Conservation (phyloP, 2,888 invertebrate species). For the Agrotis segetum region DNA sequence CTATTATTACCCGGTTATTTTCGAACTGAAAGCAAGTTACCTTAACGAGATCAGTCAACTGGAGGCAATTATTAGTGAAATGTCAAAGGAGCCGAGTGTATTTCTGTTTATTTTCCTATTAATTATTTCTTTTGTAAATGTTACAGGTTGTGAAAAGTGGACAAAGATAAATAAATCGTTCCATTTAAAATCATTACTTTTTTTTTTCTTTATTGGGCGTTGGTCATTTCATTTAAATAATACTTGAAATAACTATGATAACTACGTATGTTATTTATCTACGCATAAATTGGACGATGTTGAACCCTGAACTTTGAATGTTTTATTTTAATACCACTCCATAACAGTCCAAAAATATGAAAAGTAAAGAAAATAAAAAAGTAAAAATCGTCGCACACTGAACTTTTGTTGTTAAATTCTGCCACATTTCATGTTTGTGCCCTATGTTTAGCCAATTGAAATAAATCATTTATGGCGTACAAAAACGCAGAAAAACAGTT, state of each 20-base stretch:
- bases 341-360: not conserved
- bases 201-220: not conserved
- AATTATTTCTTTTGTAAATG: not conserved
- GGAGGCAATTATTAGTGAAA: slow-evolving; percentile 2
- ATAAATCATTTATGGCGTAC: too few species aligned
- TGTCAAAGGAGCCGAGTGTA: not conserved
- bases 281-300: not conserved
- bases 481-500: too few species aligned
- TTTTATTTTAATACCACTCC: not conserved
- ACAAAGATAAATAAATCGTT: not conserved
- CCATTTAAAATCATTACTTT: not conserved
- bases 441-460: too few species aligned
- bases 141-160: not conserved
- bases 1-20: slow-evolving; percentile 16
- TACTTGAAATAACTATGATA: not conserved
- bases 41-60: slow-evolving; percentile 1
- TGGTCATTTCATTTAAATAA: not conserved
- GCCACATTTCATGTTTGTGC: not conserved
- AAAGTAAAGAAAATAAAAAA: not conserved
- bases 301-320: not conserved
- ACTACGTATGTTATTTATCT: not conserved
- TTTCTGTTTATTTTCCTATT: not conserved
- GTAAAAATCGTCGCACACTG: not conserved
- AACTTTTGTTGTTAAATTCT: not conserved
- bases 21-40: slow-evolving; percentile 6